Conservation (phyloP, 2,888 invertebrate species). For the Sarcophaga carnaria region DNA sequence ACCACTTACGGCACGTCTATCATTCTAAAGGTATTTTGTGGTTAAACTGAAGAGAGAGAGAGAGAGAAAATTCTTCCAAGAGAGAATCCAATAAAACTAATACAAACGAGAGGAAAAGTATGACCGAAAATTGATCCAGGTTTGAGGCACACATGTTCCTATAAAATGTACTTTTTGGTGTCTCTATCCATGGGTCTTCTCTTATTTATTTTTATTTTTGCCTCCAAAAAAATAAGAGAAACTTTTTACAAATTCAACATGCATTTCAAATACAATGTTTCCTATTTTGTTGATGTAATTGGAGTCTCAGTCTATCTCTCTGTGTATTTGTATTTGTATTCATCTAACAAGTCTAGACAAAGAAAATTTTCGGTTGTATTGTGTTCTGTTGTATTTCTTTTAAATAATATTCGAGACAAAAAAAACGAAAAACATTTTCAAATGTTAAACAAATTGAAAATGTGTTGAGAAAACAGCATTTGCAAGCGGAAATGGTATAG, state of each 20-base stretch:
- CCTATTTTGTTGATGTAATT: constrained; percentile 1
- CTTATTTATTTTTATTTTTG: background rate
- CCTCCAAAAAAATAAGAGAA: constrained; percentile 9
- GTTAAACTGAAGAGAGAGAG: constrained; percentile 11
- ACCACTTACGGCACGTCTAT: constrained; percentile 68
- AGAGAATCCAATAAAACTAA: background rate
- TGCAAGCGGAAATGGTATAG: constrained; percentile 52
- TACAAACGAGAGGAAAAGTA: background rate
- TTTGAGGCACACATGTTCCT: background rate
- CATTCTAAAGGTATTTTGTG: constrained; percentile 68
- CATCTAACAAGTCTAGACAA: constrained; percentile 64
- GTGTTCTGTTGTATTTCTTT: constrained; percentile 5
- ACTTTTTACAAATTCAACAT: constrained; percentile 66
- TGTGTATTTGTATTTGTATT: constrained; percentile 6
- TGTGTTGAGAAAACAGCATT: background rate
- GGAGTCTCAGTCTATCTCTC: background rate
- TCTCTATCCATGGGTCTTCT: background rate
- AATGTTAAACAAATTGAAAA: constrained; percentile 30
- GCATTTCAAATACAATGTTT: constrained; percentile 60
- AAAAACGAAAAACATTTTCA: constrained; percentile 2
- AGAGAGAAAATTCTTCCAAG: background rate
- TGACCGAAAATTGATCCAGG: background rate
- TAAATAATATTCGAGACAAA: background rate
- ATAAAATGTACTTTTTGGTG: constrained; percentile 25
- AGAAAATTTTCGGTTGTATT: constrained; percentile 50